Conservation (phyloP, 2,113 vertebrate genomes). For the Heteronetta atricapilla region DNA sequence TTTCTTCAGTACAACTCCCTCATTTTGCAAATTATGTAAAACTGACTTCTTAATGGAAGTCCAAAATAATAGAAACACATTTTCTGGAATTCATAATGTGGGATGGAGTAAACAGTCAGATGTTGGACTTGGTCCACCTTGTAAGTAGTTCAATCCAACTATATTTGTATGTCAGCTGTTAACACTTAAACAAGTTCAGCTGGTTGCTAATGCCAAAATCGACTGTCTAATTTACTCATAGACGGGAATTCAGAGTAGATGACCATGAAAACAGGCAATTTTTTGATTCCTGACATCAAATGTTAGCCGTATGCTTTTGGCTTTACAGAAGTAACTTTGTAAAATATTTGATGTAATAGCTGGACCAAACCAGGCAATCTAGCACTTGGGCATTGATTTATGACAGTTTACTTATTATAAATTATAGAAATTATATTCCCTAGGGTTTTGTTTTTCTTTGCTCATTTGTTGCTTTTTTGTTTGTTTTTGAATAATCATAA, state of each 20-base stretch:
- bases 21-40: not conserved
- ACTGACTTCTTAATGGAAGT: not conserved
- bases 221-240: not conserved
- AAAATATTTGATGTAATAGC: not conserved
- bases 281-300: not conserved
- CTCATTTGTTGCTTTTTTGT: no score
- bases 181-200: not conserved
- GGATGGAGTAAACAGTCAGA: not conserved
- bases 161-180: not conserved
- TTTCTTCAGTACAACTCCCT: not conserved
- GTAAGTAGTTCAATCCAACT: not conserved
- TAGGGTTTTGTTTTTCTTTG: not conserved
- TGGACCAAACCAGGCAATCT: not conserved
- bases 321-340: not conserved
- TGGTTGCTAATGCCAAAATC: not conserved
- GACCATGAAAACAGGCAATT: not conserved
- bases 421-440: not conserved
- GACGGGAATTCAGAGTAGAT: not conserved
- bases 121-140: fast-evolving
- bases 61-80: not conserved
- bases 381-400: not conserved
- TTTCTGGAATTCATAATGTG: not conserved
- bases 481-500: not conserved
- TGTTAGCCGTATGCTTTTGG: not conserved
- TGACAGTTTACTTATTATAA: not conserved